Percentiles rank a stretch among this genome's conserved stretches.
Evolutionary conservation across 2,797 vertebrate species (phyloP).

Genomic region (Oreochromis mossambicus): DNA sequence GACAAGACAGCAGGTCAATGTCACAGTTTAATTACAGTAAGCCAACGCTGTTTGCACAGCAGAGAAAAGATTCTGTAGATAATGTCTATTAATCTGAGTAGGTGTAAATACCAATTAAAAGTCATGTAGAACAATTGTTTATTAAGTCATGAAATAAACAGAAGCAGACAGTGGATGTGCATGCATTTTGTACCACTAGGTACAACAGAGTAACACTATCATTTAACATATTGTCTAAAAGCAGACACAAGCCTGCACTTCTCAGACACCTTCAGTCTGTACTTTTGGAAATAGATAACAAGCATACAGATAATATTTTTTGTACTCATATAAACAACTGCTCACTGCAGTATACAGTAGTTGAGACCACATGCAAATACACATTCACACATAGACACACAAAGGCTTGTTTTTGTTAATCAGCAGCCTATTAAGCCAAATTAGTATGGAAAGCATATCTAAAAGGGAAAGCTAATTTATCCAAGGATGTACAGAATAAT

Average conservation of each 20-base stretch:
- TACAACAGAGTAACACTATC: neutral
- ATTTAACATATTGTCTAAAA: neutral
- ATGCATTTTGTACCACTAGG: neutral
- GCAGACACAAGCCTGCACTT: neutral
- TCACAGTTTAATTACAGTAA: slow-evolving; percentile 7
- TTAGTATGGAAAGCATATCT: slow-evolving; percentile 11
- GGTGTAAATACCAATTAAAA: neutral
- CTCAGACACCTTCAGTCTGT: neutral
- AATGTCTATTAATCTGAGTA: neutral
- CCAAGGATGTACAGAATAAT: neutral
- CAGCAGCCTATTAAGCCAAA: neutral
- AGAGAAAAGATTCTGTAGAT: neutral
- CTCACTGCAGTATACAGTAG: neutral
- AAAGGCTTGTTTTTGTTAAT: neutral
- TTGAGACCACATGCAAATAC: neutral
- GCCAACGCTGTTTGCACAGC: neutral
- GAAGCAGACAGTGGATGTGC: neutral
- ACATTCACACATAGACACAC: neutral
- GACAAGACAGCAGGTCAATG: slow-evolving; percentile 21
- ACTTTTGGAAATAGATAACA: neutral
- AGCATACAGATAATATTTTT: neutral
- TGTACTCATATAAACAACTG: neutral
- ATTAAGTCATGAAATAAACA: neutral
- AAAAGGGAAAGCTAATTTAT: neutral
- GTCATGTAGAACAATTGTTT: neutral